Evolutionary conservation across 2,113 vertebrate species (phyloP), one percentile per base, ranked within the genome.

Genomic region (Rhinoderma darwinii): DNA sequence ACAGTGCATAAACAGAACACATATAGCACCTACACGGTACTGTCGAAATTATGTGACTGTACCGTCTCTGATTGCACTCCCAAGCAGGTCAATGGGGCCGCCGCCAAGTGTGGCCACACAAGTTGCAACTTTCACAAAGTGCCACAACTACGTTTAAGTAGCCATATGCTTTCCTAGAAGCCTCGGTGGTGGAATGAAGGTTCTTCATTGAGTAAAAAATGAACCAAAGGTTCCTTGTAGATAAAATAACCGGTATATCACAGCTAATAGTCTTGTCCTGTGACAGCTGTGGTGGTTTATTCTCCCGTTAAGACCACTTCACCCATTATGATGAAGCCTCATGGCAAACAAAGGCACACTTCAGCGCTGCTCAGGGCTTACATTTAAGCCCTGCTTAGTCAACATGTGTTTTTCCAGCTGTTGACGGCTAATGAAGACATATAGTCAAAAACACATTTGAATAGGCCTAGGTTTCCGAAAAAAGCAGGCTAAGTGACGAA

Each of bases 301-400:
- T 80, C 27, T 44, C n/a, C 41, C 25, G 4, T 47, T 17, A 47
- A 44, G n/a, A 76, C 41, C 51, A 80, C 77, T 80, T 80, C 50
- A 15, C 51, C 27, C 32, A 35, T 70, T 18, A 37, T 30, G 72
- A 74, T 43, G 74, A 1, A 50, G 74, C 44, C 44, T 32, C 74
- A 9, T 77, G 74, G 50, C 74, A 77, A 77, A 77, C 74, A 77
- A 50, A 77, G 74, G 74, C 74, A 76, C 39, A 80, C 77, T 79
- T 32, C 77, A 51, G 77, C 51, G 5, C 22, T 27, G 54, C 32
- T 56, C 12, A 80, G 4, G 20, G 51, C 77, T 56, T 54, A n/a
- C 35, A 35, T 27, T 44, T 75, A 75, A 75, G 44, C 41, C 22
- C n/a, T 41, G 72, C 72, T 75, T 77, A 77, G 43, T 8, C 74